Evolutionary conservation across 2,113 vertebrate genomes (phyloP), one percentile per base, ranked within the genome.

Genomic region (Carassius carassius): DNA sequence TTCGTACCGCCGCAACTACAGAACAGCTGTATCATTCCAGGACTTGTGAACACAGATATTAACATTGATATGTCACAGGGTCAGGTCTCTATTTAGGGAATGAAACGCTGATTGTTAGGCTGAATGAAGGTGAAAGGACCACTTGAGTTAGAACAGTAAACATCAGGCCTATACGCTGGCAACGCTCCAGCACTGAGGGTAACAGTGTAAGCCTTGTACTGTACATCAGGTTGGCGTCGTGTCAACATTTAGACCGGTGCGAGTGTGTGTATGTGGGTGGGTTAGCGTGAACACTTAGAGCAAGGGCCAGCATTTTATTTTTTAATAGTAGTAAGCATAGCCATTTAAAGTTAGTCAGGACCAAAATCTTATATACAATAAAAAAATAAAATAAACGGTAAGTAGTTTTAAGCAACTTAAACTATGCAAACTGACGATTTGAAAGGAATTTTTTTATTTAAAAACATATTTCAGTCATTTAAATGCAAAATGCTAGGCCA

Each of bases 1-100:
- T 62, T 83, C 25, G 2, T 58, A 21, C 54, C 21, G 54, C 1
- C 19, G 14, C 69, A 78, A 63, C 81, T 78, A 8, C 25, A 16
- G 70, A 84, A 82, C 81, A 89, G 86, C 88, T 84, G 81, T 54
- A 54, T 67, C 78, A 23, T 82, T 82, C 79, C 73, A 44, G 77
- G 82, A 44, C 17, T 37, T 75, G 82, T 32, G 82, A 86, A 89
- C 84, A 87, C 60, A 86, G 88, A 89, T 89, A 87, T 89, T 86
- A 87, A 67, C 67, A 73, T 54, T 86, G 87, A 89, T 86, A 85
- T 84, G 81, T 85, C 85, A 77, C 87, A 84, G 88, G 85, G 87
- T 87, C 83, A 44, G 62, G 60, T 49, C 70, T 85, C 86, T 90
- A 87, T 89, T 90, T 89, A 86, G 76, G 87, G 74, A 88, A 89